Evolutionary conservation across 2,113 vertebrate genomes (phyloP).

Genomic region (Ictalurus punctatus): DNA sequence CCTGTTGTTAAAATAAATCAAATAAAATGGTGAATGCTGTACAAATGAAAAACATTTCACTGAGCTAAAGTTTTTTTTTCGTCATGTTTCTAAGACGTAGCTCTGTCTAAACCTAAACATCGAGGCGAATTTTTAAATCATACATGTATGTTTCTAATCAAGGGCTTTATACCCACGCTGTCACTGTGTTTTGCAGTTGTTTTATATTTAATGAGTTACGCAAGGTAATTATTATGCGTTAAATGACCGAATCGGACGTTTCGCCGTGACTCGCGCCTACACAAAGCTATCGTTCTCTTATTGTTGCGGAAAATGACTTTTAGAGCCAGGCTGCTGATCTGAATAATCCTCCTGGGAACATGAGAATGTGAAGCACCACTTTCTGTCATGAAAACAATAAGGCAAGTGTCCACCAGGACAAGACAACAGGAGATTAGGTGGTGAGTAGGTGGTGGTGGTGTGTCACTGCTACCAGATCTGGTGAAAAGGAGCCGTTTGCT

Average conservation of each 20-base stretch:
- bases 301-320: not conserved
- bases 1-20: no score
- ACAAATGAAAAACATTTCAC: no score
- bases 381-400: constrained; percentile 2
- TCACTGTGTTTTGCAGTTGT: no score
- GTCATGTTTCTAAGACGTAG: no score
- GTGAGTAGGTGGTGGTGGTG: constrained; percentile 9
- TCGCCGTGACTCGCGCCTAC: not conserved
- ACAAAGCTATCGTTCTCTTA: not conserved
- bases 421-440: not conserved
- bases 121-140: no score
- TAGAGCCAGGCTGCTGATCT: not conserved
- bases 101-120: no score
- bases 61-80: no score
- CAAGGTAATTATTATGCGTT: no score
- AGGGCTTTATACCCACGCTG: no score
- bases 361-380: not conserved
- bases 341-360: not conserved
- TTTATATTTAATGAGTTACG: no score
- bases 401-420: not conserved
- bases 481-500: not conserved
- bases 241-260: not conserved
- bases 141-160: no score
- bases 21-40: no score
- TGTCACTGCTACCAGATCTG: not conserved